These are phyloP conservation scores for Aricia agestis DNA, from an alignment of 1,140 invertebrate genomes.

Conservation along the genomic window DNA sequence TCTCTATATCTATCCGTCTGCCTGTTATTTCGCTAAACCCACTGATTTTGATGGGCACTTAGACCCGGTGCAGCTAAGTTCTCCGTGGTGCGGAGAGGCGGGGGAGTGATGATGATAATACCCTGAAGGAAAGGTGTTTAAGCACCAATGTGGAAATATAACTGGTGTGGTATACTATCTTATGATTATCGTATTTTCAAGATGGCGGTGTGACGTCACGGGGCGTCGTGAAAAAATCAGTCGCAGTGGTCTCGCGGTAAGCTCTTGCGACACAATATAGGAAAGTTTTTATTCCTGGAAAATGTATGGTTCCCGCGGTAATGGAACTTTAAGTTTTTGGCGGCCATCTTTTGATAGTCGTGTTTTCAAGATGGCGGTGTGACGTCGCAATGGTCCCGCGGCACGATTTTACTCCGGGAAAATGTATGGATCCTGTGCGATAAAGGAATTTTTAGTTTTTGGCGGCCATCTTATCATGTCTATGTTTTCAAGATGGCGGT, in stretches of 20 bases:
- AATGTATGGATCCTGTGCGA: no score
- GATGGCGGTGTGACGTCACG: conserved; percentile 1
- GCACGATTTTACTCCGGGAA: conserved; percentile 20
- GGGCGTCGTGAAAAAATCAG: conserved; percentile 33
- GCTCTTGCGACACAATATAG: conserved; percentile 26
- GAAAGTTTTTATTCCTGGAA: no score
- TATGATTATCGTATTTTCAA: neutral
- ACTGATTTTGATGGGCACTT: no score
- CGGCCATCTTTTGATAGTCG: neutral
- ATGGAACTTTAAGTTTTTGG: conserved; percentile 16
- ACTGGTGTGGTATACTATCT: no score
- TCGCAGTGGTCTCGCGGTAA: conserved; percentile 37
- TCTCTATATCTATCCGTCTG: no score
- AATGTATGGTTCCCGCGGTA: no score
- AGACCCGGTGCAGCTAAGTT: no score
- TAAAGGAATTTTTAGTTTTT: conserved; percentile 16
- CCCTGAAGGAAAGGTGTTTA: no score
- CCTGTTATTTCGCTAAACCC: no score
- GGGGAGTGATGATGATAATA: no score
- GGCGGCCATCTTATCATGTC: neutral
- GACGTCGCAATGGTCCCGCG: conserved; percentile 33
- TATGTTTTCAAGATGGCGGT: neutral
- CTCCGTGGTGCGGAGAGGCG: no score
- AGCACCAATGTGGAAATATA: no score
- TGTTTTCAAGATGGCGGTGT: conserved; percentile 5